Base-by-base conservation (phyloP, 2,888 invertebrate species). In the Stratiomys singularior region DNA sequence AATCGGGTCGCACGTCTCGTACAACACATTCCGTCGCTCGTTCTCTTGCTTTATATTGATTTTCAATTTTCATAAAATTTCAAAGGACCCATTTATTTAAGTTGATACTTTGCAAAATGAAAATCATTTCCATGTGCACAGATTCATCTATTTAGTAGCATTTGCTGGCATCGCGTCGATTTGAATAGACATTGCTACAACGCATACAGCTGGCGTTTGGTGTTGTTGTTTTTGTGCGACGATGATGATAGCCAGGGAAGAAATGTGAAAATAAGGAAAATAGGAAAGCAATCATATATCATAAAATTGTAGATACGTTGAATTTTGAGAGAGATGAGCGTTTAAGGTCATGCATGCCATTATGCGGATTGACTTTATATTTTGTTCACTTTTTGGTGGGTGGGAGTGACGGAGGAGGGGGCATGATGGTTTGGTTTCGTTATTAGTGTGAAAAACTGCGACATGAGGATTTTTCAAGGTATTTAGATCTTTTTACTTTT, bases 61-160 rank as follows among this genome's bases (percentile, higher is more conserved):
- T 69, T 69, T 69, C 69, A 69, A 69, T 69, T 69, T 69, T 69
- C 69, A 69, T 69, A 69, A 69, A 69, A 69, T 69, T 69, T 69
- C 69, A 47, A 69, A 69, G 46, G 27, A 69, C 46, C 69, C 69
- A 69, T 69, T 69, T 69, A 69, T 69, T 69, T 69, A 30, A 69
- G 69, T 30, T 69, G 69, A 69, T 69, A 69, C 69, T 69, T 69
- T 69, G 46, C 69, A 25, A 69, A 69, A 69, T 69, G 69, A 69
- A 69, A 69, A 25, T 69, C 69, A 69, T 69, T 69, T 69, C 69
- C 69, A 46, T 69, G 69, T 69, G 69, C 69, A 69, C 69, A 47
- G 69, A 69, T 69, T 69, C 69, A 69, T 69, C 46, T 69, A 67
- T 67, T 67, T 37, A 46, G 67, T 67, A 27, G 67, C 46, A 25